Conservation (phyloP, 35 echinoderm and acorn worm species). For the Apostichopus japonicus region DNA sequence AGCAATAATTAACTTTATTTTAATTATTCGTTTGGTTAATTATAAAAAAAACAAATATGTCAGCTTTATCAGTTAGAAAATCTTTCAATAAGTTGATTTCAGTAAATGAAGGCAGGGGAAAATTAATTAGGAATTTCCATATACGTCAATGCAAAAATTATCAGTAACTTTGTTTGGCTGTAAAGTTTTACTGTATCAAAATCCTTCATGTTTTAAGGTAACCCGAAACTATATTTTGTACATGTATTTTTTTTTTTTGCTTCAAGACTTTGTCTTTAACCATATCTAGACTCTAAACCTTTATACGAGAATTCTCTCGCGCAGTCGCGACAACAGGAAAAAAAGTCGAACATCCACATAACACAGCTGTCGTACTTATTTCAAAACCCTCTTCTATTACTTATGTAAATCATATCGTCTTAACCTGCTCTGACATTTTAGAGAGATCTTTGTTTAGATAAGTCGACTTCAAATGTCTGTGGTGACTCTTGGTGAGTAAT, state of each 20-base stretch:
- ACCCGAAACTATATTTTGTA: neutral
- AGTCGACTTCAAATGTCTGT: neutral
- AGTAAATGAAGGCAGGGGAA: too few relatives aligned
- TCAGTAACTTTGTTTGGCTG: too few relatives aligned
- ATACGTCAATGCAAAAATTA: too few relatives aligned
- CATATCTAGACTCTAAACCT: neutral
- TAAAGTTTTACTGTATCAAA: too few relatives aligned
- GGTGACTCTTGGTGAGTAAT: slow-evolving; percentile 2
- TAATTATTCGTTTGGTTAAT: too few relatives aligned
- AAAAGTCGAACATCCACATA: neutral
- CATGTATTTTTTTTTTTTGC: neutral
- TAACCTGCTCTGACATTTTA: slow-evolving; percentile 25
- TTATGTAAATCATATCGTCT: slow-evolving; percentile 44
- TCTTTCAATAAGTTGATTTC: too few relatives aligned
- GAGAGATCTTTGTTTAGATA: slow-evolving; percentile 28
- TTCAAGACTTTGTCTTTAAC: neutral
- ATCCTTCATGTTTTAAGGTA: too few relatives aligned
- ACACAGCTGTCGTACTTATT: slow-evolving; percentile 35
- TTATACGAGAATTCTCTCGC: too few relatives aligned
- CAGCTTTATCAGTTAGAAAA: too few relatives aligned
- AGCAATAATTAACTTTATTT: too few relatives aligned
- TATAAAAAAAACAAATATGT: too few relatives aligned
- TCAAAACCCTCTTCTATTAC: slow-evolving; percentile 17
- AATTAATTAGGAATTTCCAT: too few relatives aligned
- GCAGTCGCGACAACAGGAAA: neutral